Evolutionary conservation across 2,113 vertebrate species (phyloP).

Genomic region (Podarcis cretensis): DNA sequence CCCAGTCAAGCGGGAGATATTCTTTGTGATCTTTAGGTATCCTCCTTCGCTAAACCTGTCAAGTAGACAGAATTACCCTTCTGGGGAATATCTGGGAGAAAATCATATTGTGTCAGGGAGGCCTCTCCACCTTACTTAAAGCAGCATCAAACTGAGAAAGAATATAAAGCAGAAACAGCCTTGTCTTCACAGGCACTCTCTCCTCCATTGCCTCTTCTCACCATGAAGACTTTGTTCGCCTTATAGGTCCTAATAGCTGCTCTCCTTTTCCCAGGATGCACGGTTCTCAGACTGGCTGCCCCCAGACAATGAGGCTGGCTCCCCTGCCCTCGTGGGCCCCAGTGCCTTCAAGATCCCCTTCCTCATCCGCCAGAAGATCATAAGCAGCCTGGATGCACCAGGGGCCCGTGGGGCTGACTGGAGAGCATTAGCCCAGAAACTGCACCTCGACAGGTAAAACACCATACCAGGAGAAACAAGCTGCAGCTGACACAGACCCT

Average conservation of each 20-base stretch:
- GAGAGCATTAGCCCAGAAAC: slow-evolving; percentile 96
- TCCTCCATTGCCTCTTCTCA: accelerated
- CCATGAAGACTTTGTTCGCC: background rate
- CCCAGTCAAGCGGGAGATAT: background rate
- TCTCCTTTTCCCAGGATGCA: slow-evolving; percentile 80
- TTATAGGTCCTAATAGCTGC: accelerated
- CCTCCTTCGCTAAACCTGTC: background rate
- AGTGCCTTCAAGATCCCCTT: slow-evolving; percentile 99
- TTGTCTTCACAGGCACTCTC: background rate
- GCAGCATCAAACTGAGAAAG: too few species aligned
- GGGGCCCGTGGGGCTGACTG: slow-evolving; percentile 93
- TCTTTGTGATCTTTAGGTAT: background rate
- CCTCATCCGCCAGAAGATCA: slow-evolving; percentile 99
- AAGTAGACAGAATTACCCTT: background rate
- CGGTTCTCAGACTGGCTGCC: slow-evolving; percentile 81
- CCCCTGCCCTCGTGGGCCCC: slow-evolving; percentile 94
- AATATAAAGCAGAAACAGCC: background rate
- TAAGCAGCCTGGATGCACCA: slow-evolving; percentile 94
- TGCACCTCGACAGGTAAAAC: slow-evolving; percentile 93
- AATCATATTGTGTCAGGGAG: background rate
- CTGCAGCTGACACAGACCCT: too few species aligned
- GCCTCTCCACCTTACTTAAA: background rate
- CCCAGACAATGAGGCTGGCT: slow-evolving; percentile 88
- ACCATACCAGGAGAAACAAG: background rate
- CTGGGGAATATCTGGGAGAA: background rate